Evolutionary conservation across 2,797 vertebrate genomes (phyloP).

Genomic region (Poeciliopsis paucimaculata): DNA sequence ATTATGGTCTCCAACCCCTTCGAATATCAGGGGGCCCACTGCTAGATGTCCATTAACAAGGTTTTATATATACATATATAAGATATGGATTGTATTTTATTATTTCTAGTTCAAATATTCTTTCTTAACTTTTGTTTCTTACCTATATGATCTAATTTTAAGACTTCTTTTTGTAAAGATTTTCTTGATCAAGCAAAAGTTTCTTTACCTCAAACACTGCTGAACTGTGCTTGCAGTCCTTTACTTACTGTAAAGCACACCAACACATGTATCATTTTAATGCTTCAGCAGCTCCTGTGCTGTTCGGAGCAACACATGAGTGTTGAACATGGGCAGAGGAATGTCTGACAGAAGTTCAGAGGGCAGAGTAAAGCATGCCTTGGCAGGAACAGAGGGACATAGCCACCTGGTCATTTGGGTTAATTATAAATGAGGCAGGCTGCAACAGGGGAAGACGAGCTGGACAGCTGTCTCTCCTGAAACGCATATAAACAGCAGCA

Average conservation of each 20-base stretch:
- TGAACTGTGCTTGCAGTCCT: background rate
- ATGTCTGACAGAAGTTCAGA: constrained; percentile 74
- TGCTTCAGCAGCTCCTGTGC: constrained; percentile 46
- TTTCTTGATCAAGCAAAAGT: background rate
- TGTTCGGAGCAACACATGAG: constrained; percentile 68
- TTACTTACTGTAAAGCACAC: background rate
- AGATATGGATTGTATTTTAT: background rate
- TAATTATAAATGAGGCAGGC: constrained; percentile 83
- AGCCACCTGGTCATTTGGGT: constrained; percentile 84
- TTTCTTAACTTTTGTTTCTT: background rate
- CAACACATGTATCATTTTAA: constrained; percentile 25
- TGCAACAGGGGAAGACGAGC: constrained; percentile 82
- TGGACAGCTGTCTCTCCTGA: constrained; percentile 81
- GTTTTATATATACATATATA: background rate
- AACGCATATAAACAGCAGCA: constrained; percentile 67
- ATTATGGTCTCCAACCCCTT: background rate
- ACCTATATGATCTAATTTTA: background rate
- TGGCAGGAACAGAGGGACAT: constrained; percentile 79
- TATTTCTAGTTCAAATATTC: background rate
- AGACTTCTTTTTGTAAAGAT: background rate
- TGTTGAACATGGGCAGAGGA: constrained; percentile 76
- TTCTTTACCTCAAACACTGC: background rate
- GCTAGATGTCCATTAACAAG: background rate
- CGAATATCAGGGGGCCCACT: background rate
- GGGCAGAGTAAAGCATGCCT: constrained; percentile 75